These are phyloP conservation scores for Cyclopterus lumpus DNA, from an alignment of 2,797 vertebrate genomes.

Conservation along the genomic window DNA sequence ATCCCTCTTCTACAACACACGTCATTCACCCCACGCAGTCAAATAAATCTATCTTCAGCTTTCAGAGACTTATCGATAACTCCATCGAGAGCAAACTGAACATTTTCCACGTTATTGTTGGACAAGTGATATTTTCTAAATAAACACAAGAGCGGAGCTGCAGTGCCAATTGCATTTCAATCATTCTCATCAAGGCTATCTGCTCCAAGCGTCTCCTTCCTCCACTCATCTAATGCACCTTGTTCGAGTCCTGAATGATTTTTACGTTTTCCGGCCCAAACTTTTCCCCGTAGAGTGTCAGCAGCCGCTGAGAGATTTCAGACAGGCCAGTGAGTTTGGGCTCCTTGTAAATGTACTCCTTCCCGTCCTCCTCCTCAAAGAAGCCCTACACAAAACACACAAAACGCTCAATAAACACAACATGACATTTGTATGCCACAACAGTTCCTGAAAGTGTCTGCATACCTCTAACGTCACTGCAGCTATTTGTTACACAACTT, in stretches of 20 bases:
- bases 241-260: slow-evolving; percentile 98
- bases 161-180: slow-evolving; percentile 8
- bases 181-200: background rate
- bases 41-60: background rate
- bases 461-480: background rate
- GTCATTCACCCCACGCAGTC: background rate
- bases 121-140: slow-evolving; percentile 11
- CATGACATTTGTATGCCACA: background rate
- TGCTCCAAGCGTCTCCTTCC: background rate
- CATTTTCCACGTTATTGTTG: slow-evolving; percentile 4
- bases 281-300: slow-evolving; percentile 95
- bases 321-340: slow-evolving; percentile 96
- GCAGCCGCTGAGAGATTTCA: slow-evolving; percentile 94
- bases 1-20: background rate
- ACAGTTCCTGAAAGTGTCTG: background rate
- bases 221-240: slow-evolving; percentile 80
- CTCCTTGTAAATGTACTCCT: slow-evolving; percentile 98
- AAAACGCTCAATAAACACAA: background rate
- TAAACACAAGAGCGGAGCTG: slow-evolving; percentile 6
- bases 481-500: background rate
- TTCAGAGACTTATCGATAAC: background rate
- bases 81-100: background rate
- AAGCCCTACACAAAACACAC: slow-evolving; percentile 83
- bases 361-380: slow-evolving; percentile 98
- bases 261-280: slow-evolving; percentile 94